Conservation (phyloP, 2,113 vertebrate genomes). For the Phoenicopterus ruber region DNA sequence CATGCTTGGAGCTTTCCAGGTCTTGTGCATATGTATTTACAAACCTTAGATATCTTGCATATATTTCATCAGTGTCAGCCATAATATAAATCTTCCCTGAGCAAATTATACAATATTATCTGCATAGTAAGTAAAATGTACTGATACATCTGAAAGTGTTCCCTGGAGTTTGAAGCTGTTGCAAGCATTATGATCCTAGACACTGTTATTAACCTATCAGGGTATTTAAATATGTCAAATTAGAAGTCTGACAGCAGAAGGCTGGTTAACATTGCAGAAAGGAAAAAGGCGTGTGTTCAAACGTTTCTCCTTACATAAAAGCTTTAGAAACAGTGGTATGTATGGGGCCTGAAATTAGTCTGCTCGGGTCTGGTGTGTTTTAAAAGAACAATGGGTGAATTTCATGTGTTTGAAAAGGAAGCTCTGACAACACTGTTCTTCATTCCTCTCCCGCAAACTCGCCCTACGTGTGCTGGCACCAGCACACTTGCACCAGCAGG, state of each 20-base stretch:
- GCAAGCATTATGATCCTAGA: constrained; percentile 2
- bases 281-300: background rate
- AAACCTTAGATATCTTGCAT: background rate
- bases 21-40: background rate
- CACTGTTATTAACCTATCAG: constrained; percentile 19
- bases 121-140: background rate
- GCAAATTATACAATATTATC: background rate
- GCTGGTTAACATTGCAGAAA: background rate
- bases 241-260: constrained; percentile 25
- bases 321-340: background rate
- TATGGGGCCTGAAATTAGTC: background rate
- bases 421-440: rapidly evolving
- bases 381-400: background rate
- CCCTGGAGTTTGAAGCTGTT: background rate
- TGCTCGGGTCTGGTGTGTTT: background rate
- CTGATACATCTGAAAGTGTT: background rate
- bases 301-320: background rate
- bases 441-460: background rate
- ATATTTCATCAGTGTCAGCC: background rate
- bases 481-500: background rate
- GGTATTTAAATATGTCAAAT: constrained; percentile 26
- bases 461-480: background rate
- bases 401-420: background rate
- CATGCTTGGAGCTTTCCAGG: background rate
- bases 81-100: background rate